Base-by-base conservation (phyloP, 92 coral and sea anemone species). In the Phenganax subtilis region DNA sequence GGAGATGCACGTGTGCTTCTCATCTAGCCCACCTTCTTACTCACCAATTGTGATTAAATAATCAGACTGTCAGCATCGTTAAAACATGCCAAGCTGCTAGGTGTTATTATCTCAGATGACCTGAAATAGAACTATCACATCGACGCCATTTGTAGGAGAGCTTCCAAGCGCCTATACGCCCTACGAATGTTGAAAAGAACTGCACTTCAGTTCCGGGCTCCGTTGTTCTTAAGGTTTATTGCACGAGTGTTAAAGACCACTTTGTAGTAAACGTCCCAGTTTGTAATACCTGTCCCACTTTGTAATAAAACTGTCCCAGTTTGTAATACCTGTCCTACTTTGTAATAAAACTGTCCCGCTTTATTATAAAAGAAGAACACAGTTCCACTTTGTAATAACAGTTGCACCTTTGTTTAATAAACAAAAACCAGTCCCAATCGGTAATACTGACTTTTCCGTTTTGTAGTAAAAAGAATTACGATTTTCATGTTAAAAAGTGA, bases 71-170 rank as follows among this genome's bases (percentile, higher is more conserved):
- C 47, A 76, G 58, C 85, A 81, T 29, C 54, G 77, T 81, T 20
- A 2, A 53, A 64, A 53, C 84, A 81, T 67, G 76, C 84, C 73
- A 81, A 81, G 77, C 61, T 81, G 68, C 84, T 81, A 30, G 61
- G 84, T 16, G 76, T 81, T 67, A 58, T 65, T 10, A 69, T 81
- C 69, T 81, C 84, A 3, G 54, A 81, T 54, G 76, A 81, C 51
- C 51, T 81, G 37, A 81, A 81, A 54, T 81, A 76, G 84, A 81
- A 52, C 84, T 62, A 17, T 14, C 76, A 72, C 20, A 57, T 31
- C 10, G 25, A 72, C 47, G 76, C 76, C 54, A 51, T 72, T 10
- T 72, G 55, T 15, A 71, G 3, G 76, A 71, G 51, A 27, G 65
- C 65, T 59, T 59, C 65, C 65, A 59, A 59, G 65, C 25, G 68